Conservation (phyloP, 2,113 vertebrate species). For the Syngnathus typhle region DNA sequence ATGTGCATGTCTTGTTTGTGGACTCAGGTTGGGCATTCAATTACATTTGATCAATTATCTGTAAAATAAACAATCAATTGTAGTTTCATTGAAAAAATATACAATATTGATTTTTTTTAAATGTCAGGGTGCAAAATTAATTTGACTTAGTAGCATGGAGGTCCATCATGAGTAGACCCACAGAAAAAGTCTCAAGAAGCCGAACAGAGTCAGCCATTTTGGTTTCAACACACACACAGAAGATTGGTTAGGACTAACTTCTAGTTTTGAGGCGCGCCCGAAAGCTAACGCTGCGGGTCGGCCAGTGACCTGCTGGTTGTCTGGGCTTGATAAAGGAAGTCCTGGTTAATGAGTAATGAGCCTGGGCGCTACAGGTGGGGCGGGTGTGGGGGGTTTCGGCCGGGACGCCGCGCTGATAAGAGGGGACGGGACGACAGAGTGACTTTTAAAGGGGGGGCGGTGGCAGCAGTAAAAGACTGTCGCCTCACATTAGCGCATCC, state of each 20-base stretch:
- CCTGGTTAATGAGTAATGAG: slow-evolving; percentile 67
- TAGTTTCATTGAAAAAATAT: no score
- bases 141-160: no score
- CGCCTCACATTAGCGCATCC: background rate
- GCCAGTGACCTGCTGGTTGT: slow-evolving; percentile 66
- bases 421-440: slow-evolving; percentile 28
- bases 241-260: background rate
- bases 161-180: no score
- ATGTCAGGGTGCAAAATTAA: no score
- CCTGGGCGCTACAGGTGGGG: slow-evolving; percentile 59
- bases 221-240: no score
- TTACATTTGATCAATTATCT: background rate
- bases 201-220: no score
- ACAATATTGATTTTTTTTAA: no score
- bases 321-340: slow-evolving; percentile 67
- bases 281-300: slow-evolving; percentile 34
- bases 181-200: background rate
- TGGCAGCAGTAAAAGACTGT: background rate
- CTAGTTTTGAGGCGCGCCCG: slow-evolving; percentile 5
- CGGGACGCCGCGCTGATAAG: slow-evolving; percentile 51
- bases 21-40: background rate
- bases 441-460: slow-evolving; percentile 24
- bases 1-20: background rate
- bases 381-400: slow-evolving; percentile 30
- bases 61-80: background rate